Conservation (phyloP, 2,797 vertebrate species). For the Hephaestus fuliginosus region DNA sequence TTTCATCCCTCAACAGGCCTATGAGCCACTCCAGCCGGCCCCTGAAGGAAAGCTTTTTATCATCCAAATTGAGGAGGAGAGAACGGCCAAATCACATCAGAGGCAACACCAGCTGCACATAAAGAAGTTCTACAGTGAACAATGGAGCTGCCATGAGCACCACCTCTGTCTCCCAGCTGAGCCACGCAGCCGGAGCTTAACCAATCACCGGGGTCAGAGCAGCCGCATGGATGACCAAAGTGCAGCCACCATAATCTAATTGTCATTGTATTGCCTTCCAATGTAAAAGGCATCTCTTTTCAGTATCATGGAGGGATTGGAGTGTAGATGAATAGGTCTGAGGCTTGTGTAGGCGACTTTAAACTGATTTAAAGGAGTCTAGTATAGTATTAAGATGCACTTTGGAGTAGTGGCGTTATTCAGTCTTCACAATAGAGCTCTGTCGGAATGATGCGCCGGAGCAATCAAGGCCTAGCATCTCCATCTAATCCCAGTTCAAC, state of each 20-base stretch:
- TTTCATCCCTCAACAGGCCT: slow-evolving; percentile 60
- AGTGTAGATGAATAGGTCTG: slow-evolving; percentile 82
- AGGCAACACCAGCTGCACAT: slow-evolving; percentile 81
- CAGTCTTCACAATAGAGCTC: slow-evolving; percentile 77
- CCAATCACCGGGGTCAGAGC: slow-evolving; percentile 82
- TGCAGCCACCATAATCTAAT: slow-evolving; percentile 87
- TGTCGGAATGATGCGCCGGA: slow-evolving; percentile 60
- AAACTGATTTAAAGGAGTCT: slow-evolving; percentile 86
- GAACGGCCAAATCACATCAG: slow-evolving; percentile 83
- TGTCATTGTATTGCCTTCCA: slow-evolving; percentile 87
- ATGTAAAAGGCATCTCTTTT: slow-evolving; percentile 85
- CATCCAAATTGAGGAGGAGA: slow-evolving; percentile 79
- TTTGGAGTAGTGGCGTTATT: slow-evolving; percentile 80
- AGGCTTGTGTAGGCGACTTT: slow-evolving; percentile 76
- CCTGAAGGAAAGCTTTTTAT: slow-evolving; percentile 75
- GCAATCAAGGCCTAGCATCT: slow-evolving; percentile 71
- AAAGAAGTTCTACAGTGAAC: slow-evolving; percentile 82
- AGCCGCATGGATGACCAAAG: slow-evolving; percentile 83
- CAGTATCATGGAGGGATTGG: slow-evolving; percentile 77
- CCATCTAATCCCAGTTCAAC: slow-evolving; percentile 65
- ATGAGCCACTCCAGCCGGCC: slow-evolving; percentile 54
- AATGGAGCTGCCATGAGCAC: slow-evolving; percentile 77
- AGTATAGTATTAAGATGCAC: slow-evolving; percentile 83
- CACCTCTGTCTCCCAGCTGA: slow-evolving; percentile 84
- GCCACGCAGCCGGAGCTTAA: slow-evolving; percentile 75